Conservation (phyloP, 1,140 invertebrate species). For the Apis florea region DNA sequence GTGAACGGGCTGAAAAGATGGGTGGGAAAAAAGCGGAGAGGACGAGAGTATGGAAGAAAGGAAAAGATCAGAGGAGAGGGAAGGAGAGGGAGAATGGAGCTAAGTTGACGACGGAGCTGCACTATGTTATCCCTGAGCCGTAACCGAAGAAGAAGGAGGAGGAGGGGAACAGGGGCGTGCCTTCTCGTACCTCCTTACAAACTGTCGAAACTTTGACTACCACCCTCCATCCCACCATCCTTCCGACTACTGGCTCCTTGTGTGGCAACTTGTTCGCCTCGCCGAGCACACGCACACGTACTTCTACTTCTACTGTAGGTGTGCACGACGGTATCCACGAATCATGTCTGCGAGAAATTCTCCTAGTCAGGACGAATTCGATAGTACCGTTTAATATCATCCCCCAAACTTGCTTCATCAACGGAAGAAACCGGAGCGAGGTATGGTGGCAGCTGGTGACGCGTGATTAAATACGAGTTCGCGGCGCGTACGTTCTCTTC, state of each 20-base stretch:
- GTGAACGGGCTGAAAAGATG: background rate
- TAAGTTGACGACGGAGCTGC: slow-evolving; percentile 66
- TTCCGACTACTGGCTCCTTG: slow-evolving; percentile 30
- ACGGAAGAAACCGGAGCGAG: background rate
- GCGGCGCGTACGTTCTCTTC: background rate
- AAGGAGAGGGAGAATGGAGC: slow-evolving; percentile 9
- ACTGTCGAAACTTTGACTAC: slow-evolving; percentile 69
- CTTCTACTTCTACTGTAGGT: background rate
- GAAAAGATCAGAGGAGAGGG: background rate
- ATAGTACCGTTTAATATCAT: background rate
- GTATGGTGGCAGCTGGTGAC: background rate
- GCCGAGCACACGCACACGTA: background rate
- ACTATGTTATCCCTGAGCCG: slow-evolving; percentile 71
- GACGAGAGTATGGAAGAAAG: slow-evolving; percentile 8
- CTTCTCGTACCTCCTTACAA: slow-evolving; percentile 66
- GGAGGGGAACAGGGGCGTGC: slow-evolving; percentile 49
- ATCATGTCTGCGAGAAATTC: background rate
- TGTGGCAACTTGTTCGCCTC: slow-evolving; percentile 48
- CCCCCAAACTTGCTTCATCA: background rate
- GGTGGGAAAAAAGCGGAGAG: slow-evolving; percentile 12
- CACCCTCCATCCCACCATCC: background rate
- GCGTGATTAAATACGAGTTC: slow-evolving; percentile 20
- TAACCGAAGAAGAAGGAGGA: slow-evolving; percentile 68
- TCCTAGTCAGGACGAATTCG: background rate
- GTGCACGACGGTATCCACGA: background rate